Base-by-base conservation (phyloP, 2,113 vertebrate genomes). In the Conger conger region DNA sequence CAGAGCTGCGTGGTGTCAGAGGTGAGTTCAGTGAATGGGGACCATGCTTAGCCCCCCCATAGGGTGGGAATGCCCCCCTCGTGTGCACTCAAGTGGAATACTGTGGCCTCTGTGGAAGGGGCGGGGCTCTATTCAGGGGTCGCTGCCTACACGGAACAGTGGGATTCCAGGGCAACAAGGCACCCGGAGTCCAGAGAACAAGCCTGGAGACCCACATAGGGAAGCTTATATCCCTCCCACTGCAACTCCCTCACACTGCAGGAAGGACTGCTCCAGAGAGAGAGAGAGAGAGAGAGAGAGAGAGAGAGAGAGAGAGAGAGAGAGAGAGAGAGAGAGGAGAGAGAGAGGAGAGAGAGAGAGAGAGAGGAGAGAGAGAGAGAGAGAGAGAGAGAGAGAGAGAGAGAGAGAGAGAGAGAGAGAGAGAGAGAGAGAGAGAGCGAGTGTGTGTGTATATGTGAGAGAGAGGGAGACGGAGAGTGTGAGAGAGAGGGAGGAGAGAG, bases 91-190 rank as follows among this genome's bases (percentile, higher is more conserved):
- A 92, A 87, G 92, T 91, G 91, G 87, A 92, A 93, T 87, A 83
- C 82, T 85, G 80, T 30, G 37, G 86, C 88, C 88, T 85, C 86
- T 90, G 83, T 90, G 86, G 80, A 83, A 90, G 68, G 90, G 90
- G 88, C 86, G 87, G 86, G 88, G 86, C 91, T 92, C 95, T 94
- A 93, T 94, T 91, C 92, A 54, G 54, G 90, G 91, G 92, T 91
- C 88, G 82, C 84, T 87, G 90, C 88, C 90, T 92, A 88, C 82
- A 84, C 88, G 89, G 84, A 84, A 88, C 82, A 85, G 86, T 42
- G 76, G 87, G 91, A 93, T 92, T 94, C 93, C 91, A 89, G 88
- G 36, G 91, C 90, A 93, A 91, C 90, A 87, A 91, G 87, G 91
- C 92, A 81, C 84, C 27, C 60, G n/a, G 17, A 8, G 77, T 42